Base-by-base conservation (phyloP, 2,888 invertebrate species). In the Lasius platythorax region DNA sequence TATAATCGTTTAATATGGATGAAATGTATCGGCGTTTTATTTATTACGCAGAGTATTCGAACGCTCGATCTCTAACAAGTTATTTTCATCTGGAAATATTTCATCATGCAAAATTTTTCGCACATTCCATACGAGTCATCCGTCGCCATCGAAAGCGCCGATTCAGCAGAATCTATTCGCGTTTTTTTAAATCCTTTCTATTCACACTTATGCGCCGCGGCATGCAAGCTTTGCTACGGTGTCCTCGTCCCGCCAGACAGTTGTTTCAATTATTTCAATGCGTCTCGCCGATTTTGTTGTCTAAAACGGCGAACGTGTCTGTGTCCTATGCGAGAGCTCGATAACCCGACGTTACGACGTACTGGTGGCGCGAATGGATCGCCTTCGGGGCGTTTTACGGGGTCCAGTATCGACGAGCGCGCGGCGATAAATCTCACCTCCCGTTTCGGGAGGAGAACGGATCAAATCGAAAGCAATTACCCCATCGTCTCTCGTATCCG, bases 391-490 rank as follows among this genome's bases (percentile, higher is more conserved):
- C 79, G 83, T 82, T 88, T 74, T 85, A 87, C 81, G 70, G 86
- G 83, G 8, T 53, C 85, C 86, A 85, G 82, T 86, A 86, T 89
- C 89, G 85, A 86, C 88, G 84, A 74, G 53, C 85, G 72, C 78
- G 37, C 82, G 68, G 72, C 89, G 83, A 90, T 90, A 89, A 89
- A 90, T 90, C 90, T 89, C 46, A 37, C 61, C 79, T 46, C 84
- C 53, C 75, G 90, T 90, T 89, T 90, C 86, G 85, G 82, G 79
- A 78, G 81, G 40, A 33, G 85, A 86, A 72, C 83, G 85, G 87
- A 90, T 90, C 89, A 90, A 91, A 87, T 83, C 86, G 85, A 89
- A 85, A 87, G 91, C 91, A 91, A 91, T 91, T 91, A 91, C 89
- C 53, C 79, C 79, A 84, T 86, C 85, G 84, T 75, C 81, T 70